Base-by-base conservation (phyloP, 2,888 invertebrate species). In the Yponomeuta malinellus region DNA sequence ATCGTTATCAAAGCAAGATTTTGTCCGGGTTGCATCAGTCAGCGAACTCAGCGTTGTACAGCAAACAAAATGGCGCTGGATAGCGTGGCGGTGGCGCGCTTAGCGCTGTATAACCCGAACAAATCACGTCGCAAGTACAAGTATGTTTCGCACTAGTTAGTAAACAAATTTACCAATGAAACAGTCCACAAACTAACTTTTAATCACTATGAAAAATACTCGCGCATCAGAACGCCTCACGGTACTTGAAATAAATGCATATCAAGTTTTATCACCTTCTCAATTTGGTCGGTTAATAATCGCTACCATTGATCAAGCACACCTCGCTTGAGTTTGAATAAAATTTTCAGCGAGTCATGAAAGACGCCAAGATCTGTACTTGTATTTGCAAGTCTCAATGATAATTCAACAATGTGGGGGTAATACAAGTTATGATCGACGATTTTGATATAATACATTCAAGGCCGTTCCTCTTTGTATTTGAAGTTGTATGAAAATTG, bases 21-120 rank as follows among this genome's bases (percentile, higher is more conserved):
- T 12, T 48, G 48, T 23, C 52, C 48, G 52, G 43, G 31, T 90
- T 90, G 86, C 88, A 87, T 90, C 90, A 90, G 83, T 85, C 86
- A 89, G 89, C 90, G 81, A 43, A 63, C 12, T 43, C 63, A 77
- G 78, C 80, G 75, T 59, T 59, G 52, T 59, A 15, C 52, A 59
- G 52, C 52, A 72, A 77, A 89, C 91, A 92, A 92, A 90, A 92
- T 92, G 92, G 92, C 92, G 92, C 87, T 90, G 84, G 79, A 78
- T 59, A 59, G 52, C 79, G 74, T 75, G 73, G 77, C 76, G 79
- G 74, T 75, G 73, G 77, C 76, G 79, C 78, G 52, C 78, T 88
- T 90, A 91, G 91, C 91, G 91, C 91, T 92, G 87, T 87, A 90
- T 81, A 84, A 87, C 68, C 74, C 85, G 81, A 78, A 83, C 77